A percentile compares a stretch with the other conserved stretches of the same genome.
phyloP scores from a whole-genome alignment of 2,113 vertebrate genomes.

The Muntiacus muntjak region DNA sequence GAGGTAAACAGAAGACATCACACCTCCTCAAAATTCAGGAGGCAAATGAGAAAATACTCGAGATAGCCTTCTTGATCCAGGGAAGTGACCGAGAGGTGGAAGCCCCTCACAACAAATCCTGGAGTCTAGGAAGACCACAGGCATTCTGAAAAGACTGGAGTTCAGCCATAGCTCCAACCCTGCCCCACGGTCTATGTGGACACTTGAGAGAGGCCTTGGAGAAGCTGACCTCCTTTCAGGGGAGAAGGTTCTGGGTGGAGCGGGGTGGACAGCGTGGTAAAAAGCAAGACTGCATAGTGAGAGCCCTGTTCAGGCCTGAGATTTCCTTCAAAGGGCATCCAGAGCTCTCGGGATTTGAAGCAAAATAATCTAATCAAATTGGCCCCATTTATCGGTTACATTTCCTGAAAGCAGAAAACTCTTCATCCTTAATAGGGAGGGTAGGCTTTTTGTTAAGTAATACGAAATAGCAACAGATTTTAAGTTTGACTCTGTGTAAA shows the following conservation, averaged over 20 bases:
- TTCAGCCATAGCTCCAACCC: neutral
- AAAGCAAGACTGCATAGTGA: neutral
- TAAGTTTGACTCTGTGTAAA: slow-evolving; percentile 22
- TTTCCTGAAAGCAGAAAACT: neutral
- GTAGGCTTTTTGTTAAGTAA: neutral
- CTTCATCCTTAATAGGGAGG: neutral
- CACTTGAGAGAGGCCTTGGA: neutral
- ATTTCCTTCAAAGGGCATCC: neutral
- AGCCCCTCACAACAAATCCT: neutral
- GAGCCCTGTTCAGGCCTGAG: neutral
- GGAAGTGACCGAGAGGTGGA: neutral
- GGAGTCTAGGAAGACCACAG: neutral
- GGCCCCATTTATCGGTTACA: neutral
- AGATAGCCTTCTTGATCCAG: neutral
- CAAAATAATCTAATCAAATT: neutral
- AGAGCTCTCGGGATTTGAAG: neutral
- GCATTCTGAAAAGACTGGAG: neutral
- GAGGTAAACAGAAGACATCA: neutral
- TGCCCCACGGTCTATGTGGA: too few relatives aligned
- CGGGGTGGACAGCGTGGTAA: accelerated
- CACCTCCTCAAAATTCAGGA: neutral
- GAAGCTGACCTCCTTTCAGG: too few relatives aligned
- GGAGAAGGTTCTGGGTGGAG: neutral
- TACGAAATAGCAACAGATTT: slow-evolving; percentile 55
- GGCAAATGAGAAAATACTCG: neutral